These are phyloP conservation scores for Eudyptes chrysolophus DNA, from an alignment of 2,113 vertebrate genomes.

Conservation along the genomic window DNA sequence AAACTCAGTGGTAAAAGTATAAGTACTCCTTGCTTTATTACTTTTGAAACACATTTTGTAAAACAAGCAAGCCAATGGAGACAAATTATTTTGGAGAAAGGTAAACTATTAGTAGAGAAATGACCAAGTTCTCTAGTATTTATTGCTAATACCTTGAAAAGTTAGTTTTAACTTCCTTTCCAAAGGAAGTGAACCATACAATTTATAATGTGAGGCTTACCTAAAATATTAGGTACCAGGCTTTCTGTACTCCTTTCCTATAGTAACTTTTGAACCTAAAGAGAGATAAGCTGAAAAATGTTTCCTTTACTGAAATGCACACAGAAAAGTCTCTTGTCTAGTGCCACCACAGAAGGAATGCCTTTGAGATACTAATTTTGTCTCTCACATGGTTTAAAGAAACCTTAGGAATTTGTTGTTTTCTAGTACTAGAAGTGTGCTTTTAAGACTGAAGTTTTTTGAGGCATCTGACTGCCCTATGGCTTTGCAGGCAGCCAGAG, in stretches of 20 bases:
- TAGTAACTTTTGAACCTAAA: background rate
- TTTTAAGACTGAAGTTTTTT: background rate
- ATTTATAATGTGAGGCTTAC: background rate
- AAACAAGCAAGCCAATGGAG: background rate
- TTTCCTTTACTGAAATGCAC: background rate
- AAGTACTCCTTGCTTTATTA: background rate
- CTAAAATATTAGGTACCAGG: background rate
- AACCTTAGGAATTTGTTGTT: background rate
- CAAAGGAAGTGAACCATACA: background rate
- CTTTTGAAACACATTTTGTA: background rate
- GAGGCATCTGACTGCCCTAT: background rate
- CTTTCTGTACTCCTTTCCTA: background rate
- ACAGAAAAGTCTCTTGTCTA: background rate
- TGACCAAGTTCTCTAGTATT: background rate
- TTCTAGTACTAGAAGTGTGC: background rate
- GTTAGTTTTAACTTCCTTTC: background rate
- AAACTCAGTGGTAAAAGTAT: background rate
- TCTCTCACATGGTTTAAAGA: background rate
- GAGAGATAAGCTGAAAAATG: background rate
- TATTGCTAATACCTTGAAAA: background rate
- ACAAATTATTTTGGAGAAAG: background rate
- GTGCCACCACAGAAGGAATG: background rate
- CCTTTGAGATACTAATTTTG: background rate
- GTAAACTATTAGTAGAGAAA: background rate
- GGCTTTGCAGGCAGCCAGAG: background rate